Conservation (phyloP, 2,888 invertebrate genomes). For the Drosophila tripunctata region DNA sequence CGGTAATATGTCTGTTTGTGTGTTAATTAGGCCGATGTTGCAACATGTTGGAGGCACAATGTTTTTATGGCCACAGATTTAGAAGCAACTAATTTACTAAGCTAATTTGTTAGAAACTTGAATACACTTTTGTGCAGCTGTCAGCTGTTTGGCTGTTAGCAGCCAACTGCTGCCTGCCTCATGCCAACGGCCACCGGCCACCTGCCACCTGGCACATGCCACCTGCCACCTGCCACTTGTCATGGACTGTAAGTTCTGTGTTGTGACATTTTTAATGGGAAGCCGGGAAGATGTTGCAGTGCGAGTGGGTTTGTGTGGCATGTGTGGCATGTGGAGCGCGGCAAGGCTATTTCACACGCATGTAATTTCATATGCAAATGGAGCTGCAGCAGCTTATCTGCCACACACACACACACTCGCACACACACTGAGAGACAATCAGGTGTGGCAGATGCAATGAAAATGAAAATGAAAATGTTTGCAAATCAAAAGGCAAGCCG, state of each 20-base stretch:
- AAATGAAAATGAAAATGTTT: slow-evolving; percentile 62
- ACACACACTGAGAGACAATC: slow-evolving; percentile 13
- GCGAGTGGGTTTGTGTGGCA: not conserved
- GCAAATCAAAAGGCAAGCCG: slow-evolving; percentile 60
- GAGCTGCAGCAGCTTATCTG: slow-evolving; percentile 54
- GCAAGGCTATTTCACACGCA: slow-evolving; percentile 43
- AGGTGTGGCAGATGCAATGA: slow-evolving; percentile 48
- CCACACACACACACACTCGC: slow-evolving; percentile 5
- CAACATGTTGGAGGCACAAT: slow-evolving; percentile 10
- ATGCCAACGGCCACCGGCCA: not conserved
- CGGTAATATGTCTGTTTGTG: not conserved
- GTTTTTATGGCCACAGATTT: slow-evolving; percentile 58
- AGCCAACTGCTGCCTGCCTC: not conserved
- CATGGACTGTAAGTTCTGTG: slow-evolving; percentile 24
- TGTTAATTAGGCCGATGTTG: slow-evolving; percentile 24
- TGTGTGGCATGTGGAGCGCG: slow-evolving; percentile 12
- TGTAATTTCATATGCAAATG: slow-evolving; percentile 67
- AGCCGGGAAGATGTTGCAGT: slow-evolving; percentile 8
- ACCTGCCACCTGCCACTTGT: slow-evolving; percentile 12
- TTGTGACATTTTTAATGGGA: slow-evolving; percentile 56
- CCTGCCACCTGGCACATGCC: not conserved
- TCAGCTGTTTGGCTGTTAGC: not conserved
- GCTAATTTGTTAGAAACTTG: slow-evolving; percentile 62
- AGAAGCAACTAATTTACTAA: slow-evolving; percentile 62
- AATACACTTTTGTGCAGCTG: slow-evolving; percentile 49